These are phyloP conservation scores for Axinella damicornis DNA, from an alignment of 37 sponge, comb jelly and placozoan genomes.

Conservation along the genomic window DNA sequence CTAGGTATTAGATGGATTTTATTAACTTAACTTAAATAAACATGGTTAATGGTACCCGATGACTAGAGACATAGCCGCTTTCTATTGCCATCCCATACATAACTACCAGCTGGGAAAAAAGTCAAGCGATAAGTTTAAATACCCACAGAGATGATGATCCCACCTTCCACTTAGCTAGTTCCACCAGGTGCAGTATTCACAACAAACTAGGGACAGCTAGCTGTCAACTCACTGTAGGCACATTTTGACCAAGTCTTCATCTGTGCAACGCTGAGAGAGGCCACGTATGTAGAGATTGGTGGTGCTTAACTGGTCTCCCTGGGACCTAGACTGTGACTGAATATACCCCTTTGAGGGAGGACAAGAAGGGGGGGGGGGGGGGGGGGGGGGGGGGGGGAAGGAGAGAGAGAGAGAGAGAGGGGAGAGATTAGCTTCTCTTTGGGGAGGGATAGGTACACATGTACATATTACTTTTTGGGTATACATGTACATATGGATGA, in stretches of 20 bases:
- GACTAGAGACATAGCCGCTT: too few species aligned
- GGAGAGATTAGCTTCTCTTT: neutral
- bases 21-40: too few species aligned
- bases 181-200: neutral
- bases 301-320: constrained; percentile 65
- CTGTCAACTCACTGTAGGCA: constrained; percentile 75
- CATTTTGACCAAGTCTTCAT: constrained; percentile 87
- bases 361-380: neutral
- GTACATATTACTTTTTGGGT: too few species aligned
- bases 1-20: too few species aligned
- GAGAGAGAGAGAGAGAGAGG: neutral
- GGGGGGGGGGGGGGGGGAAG: constrained; percentile 13
- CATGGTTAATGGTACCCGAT: too few species aligned
- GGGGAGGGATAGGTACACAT: too few species aligned
- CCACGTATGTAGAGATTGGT: constrained; percentile 98
- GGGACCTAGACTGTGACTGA: constrained; percentile 12
- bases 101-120: too few species aligned
- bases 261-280: constrained; percentile 79
- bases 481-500: too few species aligned
- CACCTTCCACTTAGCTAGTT: neutral
- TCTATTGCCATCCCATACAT: too few species aligned
- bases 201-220: neutral
- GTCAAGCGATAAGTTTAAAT: too few species aligned
- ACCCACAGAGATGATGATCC: neutral
- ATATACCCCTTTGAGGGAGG: neutral